Base-by-base conservation (phyloP, 2,888 invertebrate species). In the Augiades crinisus region DNA sequence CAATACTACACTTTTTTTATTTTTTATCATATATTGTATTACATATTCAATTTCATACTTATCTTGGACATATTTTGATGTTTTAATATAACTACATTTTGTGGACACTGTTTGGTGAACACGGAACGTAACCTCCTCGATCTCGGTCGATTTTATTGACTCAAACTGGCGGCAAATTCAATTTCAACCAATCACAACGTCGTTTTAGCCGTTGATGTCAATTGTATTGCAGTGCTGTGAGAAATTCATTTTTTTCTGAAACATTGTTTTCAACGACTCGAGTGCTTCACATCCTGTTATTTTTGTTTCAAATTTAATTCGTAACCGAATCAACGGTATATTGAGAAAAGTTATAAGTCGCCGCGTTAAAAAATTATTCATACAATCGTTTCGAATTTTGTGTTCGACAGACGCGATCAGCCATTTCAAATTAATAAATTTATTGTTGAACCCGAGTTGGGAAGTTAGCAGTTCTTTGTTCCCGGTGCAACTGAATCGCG, bases 311-410 rank as follows among this genome's bases (percentile, higher is more conserved):
- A 70, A 69, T 70, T 72, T 64, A 70, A 71, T 75, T 76, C 69
- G 61, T 77, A 82, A 79, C 82, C 72, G 78, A 69, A 75, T 56
- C 67, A 84, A 82, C 83, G 78, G 74, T 61, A 47, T 55, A 49
- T 30, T 33, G 33, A 38, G 59, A 58, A 55, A 60, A 68, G 62
- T 63, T 63, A 55, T 57, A 67, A 73, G 62, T 66, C 64, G 63
- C 61, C 63, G 67, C 63, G 59, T 63, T 59, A 54, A 53, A 58
- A 60, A 59, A 54, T 44, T 59, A 60, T 53, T 51, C 60, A 67
- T 72, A 77, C 60, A 73, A 64, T 67, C 67, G 56, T 57, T 61
- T 62, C 44, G 64, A 62, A 69, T 56, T 65, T 68, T 65, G 70
- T 67, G 65, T 49, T 49, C 50, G 58, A 53, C 71, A 64, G 79